A percentile compares a stretch with the other conserved stretches of the same genome.
Conservation (phyloP, 2,797 vertebrate genomes). For the Chromis chromis region DNA sequence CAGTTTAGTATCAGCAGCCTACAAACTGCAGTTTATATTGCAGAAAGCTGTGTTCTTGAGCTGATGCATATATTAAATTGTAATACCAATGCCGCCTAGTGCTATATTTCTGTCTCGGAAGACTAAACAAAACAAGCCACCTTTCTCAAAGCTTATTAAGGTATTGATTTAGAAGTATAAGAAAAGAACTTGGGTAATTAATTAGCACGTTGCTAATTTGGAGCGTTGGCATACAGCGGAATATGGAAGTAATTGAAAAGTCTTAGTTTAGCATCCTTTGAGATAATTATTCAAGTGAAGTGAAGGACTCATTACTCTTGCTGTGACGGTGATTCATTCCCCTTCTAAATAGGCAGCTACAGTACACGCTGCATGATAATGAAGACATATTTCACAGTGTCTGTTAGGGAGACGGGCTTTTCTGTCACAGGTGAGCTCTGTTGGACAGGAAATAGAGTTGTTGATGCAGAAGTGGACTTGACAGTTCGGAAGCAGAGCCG, state of each 20-base stretch:
- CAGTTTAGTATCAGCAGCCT: neutral
- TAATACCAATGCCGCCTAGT: neutral
- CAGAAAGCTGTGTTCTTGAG: neutral
- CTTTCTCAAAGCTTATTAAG: neutral
- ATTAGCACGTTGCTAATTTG: neutral
- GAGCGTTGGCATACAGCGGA: neutral
- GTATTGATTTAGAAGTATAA: neutral
- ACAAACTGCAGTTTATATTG: neutral
- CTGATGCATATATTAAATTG: neutral
- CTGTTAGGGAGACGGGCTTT: conserved; percentile 10
- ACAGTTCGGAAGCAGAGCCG: conserved; percentile 12
- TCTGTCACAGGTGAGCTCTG: conserved; percentile 1
- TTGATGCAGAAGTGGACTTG: neutral
- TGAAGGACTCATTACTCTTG: conserved; percentile 20
- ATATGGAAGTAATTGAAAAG: conserved; percentile 9
- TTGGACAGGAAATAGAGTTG: conserved; percentile 11
- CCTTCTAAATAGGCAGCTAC: conserved; percentile 24
- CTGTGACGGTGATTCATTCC: conserved; percentile 45
- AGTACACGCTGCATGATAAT: conserved; percentile 30
- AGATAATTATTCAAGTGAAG: conserved; percentile 37
- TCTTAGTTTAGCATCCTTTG: conserved; percentile 15
- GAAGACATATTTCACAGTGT: conserved; percentile 8
- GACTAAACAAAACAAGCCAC: neutral
- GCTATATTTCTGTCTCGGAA: neutral
- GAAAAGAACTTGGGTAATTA: neutral